These are phyloP conservation scores for Globia sparganii DNA, from an alignment of 2,888 invertebrate genomes.

Conservation along the genomic window DNA sequence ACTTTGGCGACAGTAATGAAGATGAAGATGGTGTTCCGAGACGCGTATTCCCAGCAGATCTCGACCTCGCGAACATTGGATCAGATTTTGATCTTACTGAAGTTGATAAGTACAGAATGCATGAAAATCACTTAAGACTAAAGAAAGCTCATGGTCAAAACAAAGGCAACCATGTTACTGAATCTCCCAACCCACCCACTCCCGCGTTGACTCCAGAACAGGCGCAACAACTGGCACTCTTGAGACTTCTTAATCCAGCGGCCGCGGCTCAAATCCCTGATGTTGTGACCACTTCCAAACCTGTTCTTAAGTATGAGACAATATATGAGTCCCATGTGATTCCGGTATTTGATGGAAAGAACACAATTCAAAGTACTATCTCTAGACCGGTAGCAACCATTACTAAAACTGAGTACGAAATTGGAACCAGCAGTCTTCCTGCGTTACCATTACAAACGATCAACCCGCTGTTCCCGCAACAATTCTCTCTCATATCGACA, in stretches of 20 bases:
- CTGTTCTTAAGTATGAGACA: slow-evolving; percentile 94
- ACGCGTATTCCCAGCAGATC: slow-evolving; percentile 91
- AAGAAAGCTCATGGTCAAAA: slow-evolving; percentile 88
- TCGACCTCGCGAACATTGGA: slow-evolving; percentile 93
- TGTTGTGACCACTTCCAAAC: slow-evolving; percentile 94
- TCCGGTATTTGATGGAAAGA: slow-evolving; percentile 94
- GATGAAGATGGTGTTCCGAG: slow-evolving; percentile 88
- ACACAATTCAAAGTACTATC: slow-evolving; percentile 94
- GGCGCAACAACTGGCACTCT: slow-evolving; percentile 93
- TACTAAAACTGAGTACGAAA: slow-evolving; percentile 94
- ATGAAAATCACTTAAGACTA: slow-evolving; percentile 89
- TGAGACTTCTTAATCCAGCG: slow-evolving; percentile 93
- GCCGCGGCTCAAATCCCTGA: slow-evolving; percentile 92
- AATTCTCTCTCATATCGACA: slow-evolving; percentile 94
- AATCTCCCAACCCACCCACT: slow-evolving; percentile 85
- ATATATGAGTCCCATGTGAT: slow-evolving; percentile 95
- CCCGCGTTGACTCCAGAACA: slow-evolving; percentile 92
- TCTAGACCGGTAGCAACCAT: slow-evolving; percentile 94
- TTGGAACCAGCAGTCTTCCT: slow-evolving; percentile 93
- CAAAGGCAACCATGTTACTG: slow-evolving; percentile 88
- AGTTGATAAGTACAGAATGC: slow-evolving; percentile 91
- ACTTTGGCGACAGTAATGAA: slow-evolving; percentile 95
- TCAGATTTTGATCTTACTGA: slow-evolving; percentile 93
- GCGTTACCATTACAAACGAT: slow-evolving; percentile 90
- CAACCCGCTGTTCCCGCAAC: slow-evolving; percentile 91